Evolutionary conservation across 2,888 invertebrate species (phyloP).

Genomic region (Cataglyphis rosenhaueri): DNA sequence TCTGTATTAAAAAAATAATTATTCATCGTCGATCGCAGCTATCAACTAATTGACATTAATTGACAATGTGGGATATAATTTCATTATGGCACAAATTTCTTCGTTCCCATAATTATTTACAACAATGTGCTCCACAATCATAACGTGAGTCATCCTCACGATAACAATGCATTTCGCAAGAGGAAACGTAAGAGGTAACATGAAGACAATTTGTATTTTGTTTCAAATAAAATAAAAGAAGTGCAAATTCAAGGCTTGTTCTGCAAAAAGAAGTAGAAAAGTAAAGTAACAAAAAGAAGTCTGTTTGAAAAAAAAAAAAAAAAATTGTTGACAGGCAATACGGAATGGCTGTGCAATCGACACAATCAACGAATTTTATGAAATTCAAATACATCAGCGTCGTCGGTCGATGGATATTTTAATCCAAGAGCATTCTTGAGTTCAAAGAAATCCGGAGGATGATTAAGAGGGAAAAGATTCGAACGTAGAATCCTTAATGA

Average conservation of each 20-base stretch:
- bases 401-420: slow-evolving; percentile 53
- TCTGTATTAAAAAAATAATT: not conserved
- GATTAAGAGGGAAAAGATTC: slow-evolving; percentile 42
- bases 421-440: slow-evolving; percentile 23
- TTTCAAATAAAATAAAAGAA: not conserved
- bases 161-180: not conserved
- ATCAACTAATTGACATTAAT: slow-evolving; percentile 1
- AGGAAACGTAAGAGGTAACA: not conserved
- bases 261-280: not conserved
- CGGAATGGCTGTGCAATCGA: not conserved
- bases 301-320: not conserved
- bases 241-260: not conserved
- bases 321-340: not conserved
- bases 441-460: slow-evolving; percentile 42
- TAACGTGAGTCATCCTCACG: not conserved
- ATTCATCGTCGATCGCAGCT: not conserved
- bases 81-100: too few relatives aligned
- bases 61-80: slow-evolving; percentile 3
- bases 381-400: slow-evolving; percentile 29
- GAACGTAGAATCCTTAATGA: slow-evolving; percentile 22
- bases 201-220: not conserved
- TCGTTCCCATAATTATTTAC: slow-evolving; percentile 28
- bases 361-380: slow-evolving; percentile 22
- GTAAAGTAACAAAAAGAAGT: not conserved
- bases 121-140: not conserved